phyloP scores from a whole-genome alignment of 2,797 vertebrate genomes.

The Todus mexicanus region DNA sequence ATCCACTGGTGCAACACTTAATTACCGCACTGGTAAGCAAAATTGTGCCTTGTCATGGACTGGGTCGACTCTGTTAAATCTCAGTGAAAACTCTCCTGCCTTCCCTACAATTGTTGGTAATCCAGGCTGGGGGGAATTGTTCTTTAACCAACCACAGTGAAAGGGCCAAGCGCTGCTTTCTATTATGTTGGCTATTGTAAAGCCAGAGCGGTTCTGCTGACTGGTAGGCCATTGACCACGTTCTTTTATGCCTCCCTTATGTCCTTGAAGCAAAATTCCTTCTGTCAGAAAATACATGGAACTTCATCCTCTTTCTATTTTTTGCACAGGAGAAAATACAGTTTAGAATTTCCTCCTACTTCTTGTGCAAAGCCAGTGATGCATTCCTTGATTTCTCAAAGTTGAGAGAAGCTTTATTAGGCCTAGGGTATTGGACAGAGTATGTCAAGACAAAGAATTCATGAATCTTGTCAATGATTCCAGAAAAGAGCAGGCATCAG shows the following conservation, averaged over 20 bases:
- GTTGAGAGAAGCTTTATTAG: neutral
- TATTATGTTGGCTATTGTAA: neutral
- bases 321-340: neutral
- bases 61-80: neutral
- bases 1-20: neutral
- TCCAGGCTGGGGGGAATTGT: neutral
- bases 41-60: neutral
- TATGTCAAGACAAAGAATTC: neutral
- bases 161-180: neutral
- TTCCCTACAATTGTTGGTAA: neutral
- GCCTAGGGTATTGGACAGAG: neutral
- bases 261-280: neutral
- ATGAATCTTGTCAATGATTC: neutral
- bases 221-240: neutral
- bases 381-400: neutral
- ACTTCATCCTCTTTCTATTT: neutral
- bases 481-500: neutral
- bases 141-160: neutral
- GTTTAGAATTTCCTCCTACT: neutral
- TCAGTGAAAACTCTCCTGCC: neutral
- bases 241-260: neutral
- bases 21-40: neutral
- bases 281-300: neutral
- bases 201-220: neutral
- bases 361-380: neutral